These are phyloP conservation scores for Nephrotoma flavescens DNA, from an alignment of 2,888 invertebrate genomes.

Conservation along the genomic window DNA sequence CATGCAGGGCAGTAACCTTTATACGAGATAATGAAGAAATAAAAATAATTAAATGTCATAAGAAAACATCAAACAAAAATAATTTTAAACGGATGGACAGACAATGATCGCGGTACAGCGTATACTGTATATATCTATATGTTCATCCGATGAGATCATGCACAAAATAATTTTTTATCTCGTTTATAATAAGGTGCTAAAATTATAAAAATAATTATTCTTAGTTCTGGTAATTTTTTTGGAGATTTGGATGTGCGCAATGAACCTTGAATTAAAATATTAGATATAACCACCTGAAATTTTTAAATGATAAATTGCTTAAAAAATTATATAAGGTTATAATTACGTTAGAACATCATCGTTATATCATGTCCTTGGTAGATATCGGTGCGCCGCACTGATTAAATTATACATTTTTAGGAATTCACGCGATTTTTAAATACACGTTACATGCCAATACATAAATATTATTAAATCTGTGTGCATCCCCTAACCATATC, in stretches of 20 bases:
- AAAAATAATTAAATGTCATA: neutral
- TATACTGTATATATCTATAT: neutral
- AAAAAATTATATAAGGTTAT: neutral
- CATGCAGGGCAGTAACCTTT: neutral
- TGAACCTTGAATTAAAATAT: neutral
- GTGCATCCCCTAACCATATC: neutral
- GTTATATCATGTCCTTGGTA: neutral
- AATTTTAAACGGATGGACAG: neutral
- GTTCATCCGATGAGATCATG: neutral
- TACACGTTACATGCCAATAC: neutral
- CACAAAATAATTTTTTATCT: neutral
- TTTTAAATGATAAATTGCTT: neutral
- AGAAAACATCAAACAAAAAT: neutral
- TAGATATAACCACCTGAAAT: neutral
- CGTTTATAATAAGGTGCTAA: neutral
- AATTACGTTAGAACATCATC: neutral
- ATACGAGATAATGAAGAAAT: neutral
- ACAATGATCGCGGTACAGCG: neutral
- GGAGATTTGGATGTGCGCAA: neutral
- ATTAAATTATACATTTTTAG: neutral
- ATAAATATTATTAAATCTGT: neutral
- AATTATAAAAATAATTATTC: neutral
- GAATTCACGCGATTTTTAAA: neutral
- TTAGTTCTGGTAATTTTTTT: neutral
- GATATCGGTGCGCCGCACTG: neutral